Conservation (phyloP, 2,888 invertebrate genomes). For the Capitulum mitella region DNA sequence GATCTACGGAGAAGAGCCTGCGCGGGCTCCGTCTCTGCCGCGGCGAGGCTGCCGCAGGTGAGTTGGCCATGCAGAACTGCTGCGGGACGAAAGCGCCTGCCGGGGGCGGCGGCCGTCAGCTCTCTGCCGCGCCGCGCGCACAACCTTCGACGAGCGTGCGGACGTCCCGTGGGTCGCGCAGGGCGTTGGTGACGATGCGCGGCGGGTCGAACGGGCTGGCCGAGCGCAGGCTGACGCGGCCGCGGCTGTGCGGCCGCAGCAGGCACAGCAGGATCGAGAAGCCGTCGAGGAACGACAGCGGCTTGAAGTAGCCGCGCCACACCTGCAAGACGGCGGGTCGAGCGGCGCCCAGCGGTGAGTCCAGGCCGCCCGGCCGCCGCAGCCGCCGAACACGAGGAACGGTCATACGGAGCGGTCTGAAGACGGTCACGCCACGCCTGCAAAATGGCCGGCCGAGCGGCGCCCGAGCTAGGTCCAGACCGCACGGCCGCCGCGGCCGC, state of each 20-base stretch:
- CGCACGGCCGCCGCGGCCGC: too few relatives aligned
- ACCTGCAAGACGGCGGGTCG: constrained; percentile 31
- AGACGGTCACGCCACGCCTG: neutral
- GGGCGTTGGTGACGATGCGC: constrained; percentile 80
- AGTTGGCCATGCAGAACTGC: too few relatives aligned
- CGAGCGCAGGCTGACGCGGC: constrained; percentile 65
- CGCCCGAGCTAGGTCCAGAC: too few relatives aligned
- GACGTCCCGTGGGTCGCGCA: constrained; percentile 75
- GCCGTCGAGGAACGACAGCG: constrained; percentile 64
- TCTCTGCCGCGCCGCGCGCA: too few relatives aligned
- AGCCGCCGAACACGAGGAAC: neutral
- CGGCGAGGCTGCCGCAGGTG: too few relatives aligned
- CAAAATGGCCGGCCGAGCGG: too few relatives aligned
- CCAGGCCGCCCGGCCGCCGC: neutral
- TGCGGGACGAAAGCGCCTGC: too few relatives aligned
- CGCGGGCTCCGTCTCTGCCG: too few relatives aligned
- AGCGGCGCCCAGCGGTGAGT: neutral
- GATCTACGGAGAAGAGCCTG: too few relatives aligned
- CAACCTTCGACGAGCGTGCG: constrained; percentile 67
- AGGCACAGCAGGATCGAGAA: constrained; percentile 82
- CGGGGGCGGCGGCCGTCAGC: too few relatives aligned
- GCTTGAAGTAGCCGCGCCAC: constrained; percentile 52
- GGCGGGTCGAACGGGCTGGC: constrained; percentile 74
- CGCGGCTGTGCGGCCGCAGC: constrained; percentile 77
- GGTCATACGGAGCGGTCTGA: neutral